Conservation (phyloP, 1,140 invertebrate species). For the Scylla paramamosain region DNA sequence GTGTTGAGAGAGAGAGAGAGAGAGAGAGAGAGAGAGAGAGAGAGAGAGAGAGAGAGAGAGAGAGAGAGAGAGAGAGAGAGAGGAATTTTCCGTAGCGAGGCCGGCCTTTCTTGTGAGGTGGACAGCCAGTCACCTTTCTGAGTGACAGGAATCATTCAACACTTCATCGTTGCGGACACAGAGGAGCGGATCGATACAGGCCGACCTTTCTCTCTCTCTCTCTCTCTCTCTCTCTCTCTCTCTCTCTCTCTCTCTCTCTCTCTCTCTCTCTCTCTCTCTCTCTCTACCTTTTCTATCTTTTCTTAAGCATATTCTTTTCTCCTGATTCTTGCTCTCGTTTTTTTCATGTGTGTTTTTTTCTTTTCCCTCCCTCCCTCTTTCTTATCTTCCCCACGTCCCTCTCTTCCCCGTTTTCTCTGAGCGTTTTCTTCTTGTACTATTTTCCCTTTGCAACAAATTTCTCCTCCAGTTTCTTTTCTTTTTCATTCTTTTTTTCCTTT, state of each 20-base stretch:
- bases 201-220: not conserved
- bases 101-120: not conserved
- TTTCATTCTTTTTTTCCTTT: not conserved
- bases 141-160: conserved; percentile 59
- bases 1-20: conserved; percentile 8
- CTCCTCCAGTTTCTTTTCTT: conserved; percentile 18
- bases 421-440: not conserved
- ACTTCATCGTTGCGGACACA: conserved; percentile 54
- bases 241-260: not conserved
- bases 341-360: not conserved
- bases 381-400: not conserved
- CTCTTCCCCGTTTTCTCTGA: not conserved
- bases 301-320: not conserved
- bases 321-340: not conserved
- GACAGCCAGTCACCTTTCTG: conserved; percentile 35
- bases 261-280: not conserved
- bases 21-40: not conserved
- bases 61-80: conserved; percentile 32
- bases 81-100: not conserved
- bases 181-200: conserved; percentile 51
- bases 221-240: not conserved
- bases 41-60: conserved; percentile 28
- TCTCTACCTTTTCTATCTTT: not conserved
- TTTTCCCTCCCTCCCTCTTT: not conserved
- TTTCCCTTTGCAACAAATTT: too few relatives aligned